Base-by-base conservation (phyloP, 2,113 vertebrate species). In the Chascanopsetta lugubris region DNA sequence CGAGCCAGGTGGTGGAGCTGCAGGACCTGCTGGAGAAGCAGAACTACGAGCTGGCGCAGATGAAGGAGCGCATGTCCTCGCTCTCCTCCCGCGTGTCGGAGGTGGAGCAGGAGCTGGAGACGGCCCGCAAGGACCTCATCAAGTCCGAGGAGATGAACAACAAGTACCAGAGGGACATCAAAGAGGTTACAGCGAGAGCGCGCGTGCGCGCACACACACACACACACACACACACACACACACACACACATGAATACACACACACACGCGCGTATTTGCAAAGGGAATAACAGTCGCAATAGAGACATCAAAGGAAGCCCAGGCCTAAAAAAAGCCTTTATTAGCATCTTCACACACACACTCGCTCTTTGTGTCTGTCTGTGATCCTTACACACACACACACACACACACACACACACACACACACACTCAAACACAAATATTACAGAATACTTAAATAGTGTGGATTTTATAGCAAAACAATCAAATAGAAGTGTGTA, bases 81-180 rank as follows among this genome's bases (percentile, higher is more conserved):
- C 92, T 99, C 45, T 97, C 97, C 40, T 96, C 95, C 10, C 91
- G 96, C 1, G 96, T 99, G 18, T 97, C 95, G 22, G 97, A 99
- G 81, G 96, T 98, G 74, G 96, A 99, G 77, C 96, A 96, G 86
- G 97, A 99, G 91, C 94, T 97, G 82, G 97, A 99, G 84, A 94
- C 96, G 0, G 95, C 97, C 3, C 95, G 97, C 64, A 99, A 99
- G 76, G 97, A 99, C 64, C 95, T 99, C 75, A 94, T 96, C 92
- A 99, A 98, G 92, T 96, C 96, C 0, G 97, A 99, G 87, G 97
- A 99, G 91, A 95, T 99, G 95, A 99, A 95, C 90, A 96, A 77
- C 84, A 99, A 96, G 91, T 98, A 97, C 92, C 96, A 99, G 91
- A 95, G 97, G 87, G 97, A 99, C 89, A 98, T 98, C 70, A 95